These are phyloP conservation scores for Virgularia gustaviana DNA, from an alignment of 92 coral and sea anemone species.

Conservation along the genomic window DNA sequence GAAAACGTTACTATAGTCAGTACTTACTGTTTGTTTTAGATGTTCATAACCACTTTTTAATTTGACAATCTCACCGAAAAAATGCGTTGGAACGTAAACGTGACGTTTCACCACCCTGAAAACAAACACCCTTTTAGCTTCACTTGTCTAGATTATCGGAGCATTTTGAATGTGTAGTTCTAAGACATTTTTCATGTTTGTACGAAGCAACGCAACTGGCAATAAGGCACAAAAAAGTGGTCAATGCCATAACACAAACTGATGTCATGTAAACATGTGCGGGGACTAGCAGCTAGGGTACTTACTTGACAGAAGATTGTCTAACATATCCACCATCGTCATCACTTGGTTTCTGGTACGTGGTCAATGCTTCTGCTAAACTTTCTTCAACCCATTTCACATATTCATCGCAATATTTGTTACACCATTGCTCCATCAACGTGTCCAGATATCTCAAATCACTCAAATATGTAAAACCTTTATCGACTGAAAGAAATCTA, in stretches of 20 bases:
- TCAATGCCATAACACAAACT: background rate
- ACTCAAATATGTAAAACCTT: constrained; percentile 70
- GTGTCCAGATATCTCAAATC: constrained; percentile 63
- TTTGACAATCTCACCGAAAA: constrained; percentile 87
- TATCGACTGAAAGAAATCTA: constrained; percentile 92
- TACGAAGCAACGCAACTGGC: background rate
- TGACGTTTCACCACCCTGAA: constrained; percentile 29
- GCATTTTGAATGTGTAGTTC: no score
- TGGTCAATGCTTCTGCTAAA: constrained; percentile 87
- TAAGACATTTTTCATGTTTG: no score
- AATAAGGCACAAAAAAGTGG: background rate
- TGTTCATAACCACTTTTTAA: constrained; percentile 89
- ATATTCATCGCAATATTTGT: constrained; percentile 69
- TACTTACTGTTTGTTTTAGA: constrained; percentile 74
- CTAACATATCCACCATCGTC: constrained; percentile 74
- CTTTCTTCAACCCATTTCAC: constrained; percentile 96
- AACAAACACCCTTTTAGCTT: no score
- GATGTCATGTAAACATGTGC: background rate
- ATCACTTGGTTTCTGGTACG: constrained; percentile 83
- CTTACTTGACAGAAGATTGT: constrained; percentile 76
- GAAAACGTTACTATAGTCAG: background rate
- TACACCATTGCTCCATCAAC: constrained; percentile 77
- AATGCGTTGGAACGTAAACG: constrained; percentile 83
- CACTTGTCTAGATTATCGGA: no score
- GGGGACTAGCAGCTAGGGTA: no score